Base-by-base conservation (phyloP, 2,797 vertebrate species). In the Vespertilio murinus region DNA sequence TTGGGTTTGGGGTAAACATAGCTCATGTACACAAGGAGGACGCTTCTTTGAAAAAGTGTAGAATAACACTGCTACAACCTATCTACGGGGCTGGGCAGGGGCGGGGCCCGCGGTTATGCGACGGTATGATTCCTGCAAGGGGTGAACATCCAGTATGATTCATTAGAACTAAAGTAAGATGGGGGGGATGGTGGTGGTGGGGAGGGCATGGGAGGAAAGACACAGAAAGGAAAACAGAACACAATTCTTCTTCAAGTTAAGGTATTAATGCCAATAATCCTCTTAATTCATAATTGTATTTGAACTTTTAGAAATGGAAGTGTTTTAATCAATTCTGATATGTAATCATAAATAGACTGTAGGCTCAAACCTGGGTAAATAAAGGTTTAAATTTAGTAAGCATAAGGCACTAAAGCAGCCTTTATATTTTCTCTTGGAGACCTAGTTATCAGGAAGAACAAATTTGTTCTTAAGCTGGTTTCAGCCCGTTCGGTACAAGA, bases 401-500 rank as follows among this genome's bases (percentile, higher is more conserved):
- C 94, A 25, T 97, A 97, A 97, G 97, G 96, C 97, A 98, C 97
- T 98, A 90, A 89, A 97, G 95, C 97, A 98, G 97, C 96, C 97
- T 97, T 98, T 93, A 16, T 52, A 85, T 95, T 95, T 96, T 96
- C 92, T 96, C 96, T 97, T 97, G 96, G 97, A 98, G 97, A 97
- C 95, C 96, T 97, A 96, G 95, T 94, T 94, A 97, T 96, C 92
- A 95, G 94, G 96, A 96, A 96, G 97, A 98, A 97, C 97, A 96
- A 78, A 86, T 97, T 78, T 96, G 98, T 93, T 78, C 96, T 95
- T 86, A 97, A 97, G 97, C 97, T 97, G 95, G 93, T 97, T 98
- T 97, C 96, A 98, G 97, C 97, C 96, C 96, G 95, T 93, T 93
- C 92, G 97, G 90, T 96, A 98, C 95, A 96, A 94, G 97, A 90